These are phyloP conservation scores for Papilio glaucus DNA, from an alignment of 1,140 invertebrate genomes.

Conservation along the genomic window DNA sequence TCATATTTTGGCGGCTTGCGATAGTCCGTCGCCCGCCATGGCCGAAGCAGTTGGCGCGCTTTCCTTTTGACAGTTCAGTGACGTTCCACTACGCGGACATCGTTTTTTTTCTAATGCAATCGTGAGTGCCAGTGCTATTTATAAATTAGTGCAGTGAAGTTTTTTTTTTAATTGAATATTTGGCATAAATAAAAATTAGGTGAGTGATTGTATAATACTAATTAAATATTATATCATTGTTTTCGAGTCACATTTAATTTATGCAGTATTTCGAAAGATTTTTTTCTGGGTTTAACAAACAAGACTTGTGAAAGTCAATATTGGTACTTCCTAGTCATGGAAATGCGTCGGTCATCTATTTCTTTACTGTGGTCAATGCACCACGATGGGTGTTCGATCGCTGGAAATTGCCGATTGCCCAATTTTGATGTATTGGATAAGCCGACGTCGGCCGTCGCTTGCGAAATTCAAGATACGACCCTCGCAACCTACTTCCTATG, in stretches of 20 bases:
- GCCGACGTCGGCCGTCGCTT: constrained; percentile 4
- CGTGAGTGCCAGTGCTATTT: constrained; percentile 57
- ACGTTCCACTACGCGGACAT: constrained; percentile 31
- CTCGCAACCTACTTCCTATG: constrained; percentile 33
- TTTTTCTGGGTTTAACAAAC: constrained; percentile 54
- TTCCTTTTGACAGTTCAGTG: constrained; percentile 60
- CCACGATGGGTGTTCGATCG: constrained; percentile 33
- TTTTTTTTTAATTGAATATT: constrained; percentile 42
- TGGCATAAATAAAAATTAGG: constrained; percentile 47
- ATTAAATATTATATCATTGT: constrained; percentile 49
- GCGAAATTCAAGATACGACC: constrained; percentile 31
- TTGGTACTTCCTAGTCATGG: constrained; percentile 45
- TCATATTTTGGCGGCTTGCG: constrained; percentile 74
- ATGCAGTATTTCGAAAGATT: constrained; percentile 49
- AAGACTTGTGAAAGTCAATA: constrained; percentile 50
- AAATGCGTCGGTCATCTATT: constrained; percentile 40
- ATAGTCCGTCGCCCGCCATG: constrained; percentile 67
- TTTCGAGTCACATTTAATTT: constrained; percentile 43
- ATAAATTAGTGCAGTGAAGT: constrained; percentile 45
- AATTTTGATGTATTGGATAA: constrained; percentile 37
- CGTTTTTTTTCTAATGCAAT: constrained; percentile 43
- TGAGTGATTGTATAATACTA: constrained; percentile 49
- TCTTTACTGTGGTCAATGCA: constrained; percentile 31
- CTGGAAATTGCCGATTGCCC: constrained; percentile 42
- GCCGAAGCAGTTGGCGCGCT: constrained; percentile 59